Conservation (phyloP, 2,888 invertebrate species). For the Cryptocephalus primarius region DNA sequence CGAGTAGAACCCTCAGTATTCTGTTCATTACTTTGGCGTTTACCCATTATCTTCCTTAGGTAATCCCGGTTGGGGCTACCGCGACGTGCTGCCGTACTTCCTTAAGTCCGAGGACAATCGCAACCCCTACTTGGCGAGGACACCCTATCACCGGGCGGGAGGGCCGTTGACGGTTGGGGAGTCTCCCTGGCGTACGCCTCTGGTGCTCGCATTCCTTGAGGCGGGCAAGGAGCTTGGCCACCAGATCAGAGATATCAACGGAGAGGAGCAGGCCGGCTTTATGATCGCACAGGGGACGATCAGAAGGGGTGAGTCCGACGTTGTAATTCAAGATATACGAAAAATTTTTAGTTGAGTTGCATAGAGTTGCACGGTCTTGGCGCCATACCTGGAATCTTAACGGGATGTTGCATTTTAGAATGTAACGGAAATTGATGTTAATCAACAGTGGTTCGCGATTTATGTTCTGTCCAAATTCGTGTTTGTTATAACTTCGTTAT, state of each 20-base stretch:
- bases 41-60: conserved; percentile 46
- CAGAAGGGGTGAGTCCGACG: conserved; percentile 54
- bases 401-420: no score
- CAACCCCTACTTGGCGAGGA: conserved; percentile 68
- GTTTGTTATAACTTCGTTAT: no score
- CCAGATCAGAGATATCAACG: conserved; percentile 61
- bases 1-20: no score
- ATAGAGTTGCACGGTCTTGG: no score
- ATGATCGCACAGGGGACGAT: conserved; percentile 82
- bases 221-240: conserved; percentile 76
- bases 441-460: no score
- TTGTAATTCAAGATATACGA: no score
- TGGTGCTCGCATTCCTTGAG: conserved; percentile 74
- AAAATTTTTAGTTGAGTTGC: no score
- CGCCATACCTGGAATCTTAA: no score
- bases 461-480: no score
- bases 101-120: conserved; percentile 82
- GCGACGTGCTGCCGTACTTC: conserved; percentile 76
- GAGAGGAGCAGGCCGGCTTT: conserved; percentile 66
- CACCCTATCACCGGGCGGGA: conserved; percentile 58
- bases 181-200: conserved; percentile 72
- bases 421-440: no score
- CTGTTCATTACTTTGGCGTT: no score
- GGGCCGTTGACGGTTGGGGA: conserved; percentile 68
- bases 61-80: conserved; percentile 82